Percentiles rank a stretch among this genome's conserved stretches.
These are phyloP conservation scores for Drosophila paucipuncta DNA, from an alignment of 2,888 invertebrate genomes.

Conservation along the genomic window DNA sequence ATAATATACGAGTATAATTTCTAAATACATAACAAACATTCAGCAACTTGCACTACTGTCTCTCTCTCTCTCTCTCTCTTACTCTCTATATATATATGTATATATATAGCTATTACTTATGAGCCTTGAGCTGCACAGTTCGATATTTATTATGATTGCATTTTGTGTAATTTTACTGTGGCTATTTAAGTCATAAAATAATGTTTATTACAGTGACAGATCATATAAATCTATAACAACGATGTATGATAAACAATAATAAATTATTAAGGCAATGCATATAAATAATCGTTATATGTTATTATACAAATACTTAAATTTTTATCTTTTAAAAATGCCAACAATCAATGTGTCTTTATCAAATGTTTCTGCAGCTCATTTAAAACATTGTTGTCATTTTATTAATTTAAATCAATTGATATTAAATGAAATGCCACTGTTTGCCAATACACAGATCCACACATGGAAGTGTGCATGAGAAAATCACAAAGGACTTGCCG, in stretches of 20 bases:
- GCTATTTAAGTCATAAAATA: conserved; percentile 25
- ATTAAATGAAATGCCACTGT: conserved; percentile 38
- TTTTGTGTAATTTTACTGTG: conserved; percentile 26
- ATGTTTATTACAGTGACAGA: conserved; percentile 21
- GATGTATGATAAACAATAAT: conserved; percentile 13
- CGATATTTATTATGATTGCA: conserved; percentile 40
- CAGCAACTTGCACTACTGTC: not conserved
- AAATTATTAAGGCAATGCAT: conserved; percentile 4
- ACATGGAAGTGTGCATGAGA: conserved; percentile 37
- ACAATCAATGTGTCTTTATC: not conserved
- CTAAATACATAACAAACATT: conserved; percentile 24
- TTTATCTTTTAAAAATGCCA: not conserved
- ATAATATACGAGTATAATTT: conserved; percentile 10
- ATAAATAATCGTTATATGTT: not conserved
- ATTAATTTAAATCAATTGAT: conserved; percentile 43
- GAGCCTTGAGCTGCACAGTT: conserved; percentile 20
- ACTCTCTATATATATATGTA: not conserved
- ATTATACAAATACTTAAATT: not conserved
- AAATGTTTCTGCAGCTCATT: conserved; percentile 13
- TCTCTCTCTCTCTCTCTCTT: not conserved
- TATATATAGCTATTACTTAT: conserved; percentile 14
- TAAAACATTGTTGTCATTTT: conserved; percentile 22
- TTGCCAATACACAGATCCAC: conserved; percentile 8
- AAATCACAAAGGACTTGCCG: conserved; percentile 58
- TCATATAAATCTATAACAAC: conserved; percentile 11